Evolutionary conservation across 2,797 vertebrate genomes (phyloP), one percentile per base, ranked within the genome.

Genomic region (Allobates femoralis): DNA sequence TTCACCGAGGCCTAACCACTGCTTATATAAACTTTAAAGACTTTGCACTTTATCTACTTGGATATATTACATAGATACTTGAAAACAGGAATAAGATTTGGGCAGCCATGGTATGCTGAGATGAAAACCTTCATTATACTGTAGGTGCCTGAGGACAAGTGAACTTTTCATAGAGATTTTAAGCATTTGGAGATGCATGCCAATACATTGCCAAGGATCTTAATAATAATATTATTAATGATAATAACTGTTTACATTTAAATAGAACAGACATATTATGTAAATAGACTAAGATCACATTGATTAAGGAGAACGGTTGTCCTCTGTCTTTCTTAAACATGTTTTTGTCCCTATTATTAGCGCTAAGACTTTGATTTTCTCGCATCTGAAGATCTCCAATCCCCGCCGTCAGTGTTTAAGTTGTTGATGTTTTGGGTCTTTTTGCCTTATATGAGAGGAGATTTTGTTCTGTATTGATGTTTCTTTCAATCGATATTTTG

Each of bases 361-460:
- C 67, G 58, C 51, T 55, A 37, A 56, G 62, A 80, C 50, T 79
- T 62, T 86, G 66, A 21, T 80, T 37, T 71, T 77, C 23, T 16
- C 26, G 69, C 32, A 62, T 84, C 30, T 67, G 34, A 60, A 81
- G 81, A 37, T 74, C 41, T 60, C 26, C 10, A 76, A 81, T 62
- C 19, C 16, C 19, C 58, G 41, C 41, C 50, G 32, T 81, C 28
- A 58, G 21, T 76, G 89, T 88, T 85, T 71, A 15, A 66, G 41
- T 84, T 67, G 66, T 16, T 50, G 23, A 83, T 73, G n/a, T 56
- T 75, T 81, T 85, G 89, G 75, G 18, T 60, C 12, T 82, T 46
- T 90, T 88, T 91, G 92, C 92, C 92, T 92, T 92, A 93, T 89
- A 90, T 90, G 85, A 92, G 21, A 91, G 18, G 69, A 64, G 15